A percentile compares a stretch with the other conserved stretches of the same genome.
phyloP scores from a whole-genome alignment of 2,113 vertebrate genomes.

The Paradisaea rubra region DNA sequence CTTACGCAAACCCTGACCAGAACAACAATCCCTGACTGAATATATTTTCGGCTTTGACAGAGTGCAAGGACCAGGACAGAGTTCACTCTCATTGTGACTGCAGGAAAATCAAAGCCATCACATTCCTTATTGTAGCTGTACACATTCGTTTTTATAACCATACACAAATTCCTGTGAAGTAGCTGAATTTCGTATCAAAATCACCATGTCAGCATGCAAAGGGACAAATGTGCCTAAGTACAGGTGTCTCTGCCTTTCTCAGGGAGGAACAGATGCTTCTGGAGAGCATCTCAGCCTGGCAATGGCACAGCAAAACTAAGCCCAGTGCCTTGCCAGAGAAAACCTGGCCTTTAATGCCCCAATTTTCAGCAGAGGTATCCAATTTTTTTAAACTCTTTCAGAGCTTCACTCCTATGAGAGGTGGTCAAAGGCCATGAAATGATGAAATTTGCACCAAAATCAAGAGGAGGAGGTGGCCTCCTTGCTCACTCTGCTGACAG shows the following conservation, averaged over 20 bases:
- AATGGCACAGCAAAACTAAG: neutral
- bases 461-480: neutral
- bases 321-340: fast-evolving
- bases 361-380: neutral
- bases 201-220: fast-evolving
- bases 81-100: neutral
- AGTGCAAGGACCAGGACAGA: neutral
- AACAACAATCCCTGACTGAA: neutral
- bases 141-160: neutral
- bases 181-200: neutral
- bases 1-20: neutral
- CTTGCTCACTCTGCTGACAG: neutral
- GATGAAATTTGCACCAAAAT: neutral
- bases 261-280: neutral
- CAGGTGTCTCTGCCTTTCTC: neutral
- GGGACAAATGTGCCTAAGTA: neutral
- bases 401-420: neutral
- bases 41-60: neutral
- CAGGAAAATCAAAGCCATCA: neutral
- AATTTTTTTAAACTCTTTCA: neutral
- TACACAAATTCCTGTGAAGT: neutral
- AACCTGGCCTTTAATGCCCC: neutral
- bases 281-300: neutral
- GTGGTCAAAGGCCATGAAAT: neutral
- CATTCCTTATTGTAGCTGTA: neutral